Conservation (phyloP, 2,113 vertebrate genomes). For the Bucco capensis region DNA sequence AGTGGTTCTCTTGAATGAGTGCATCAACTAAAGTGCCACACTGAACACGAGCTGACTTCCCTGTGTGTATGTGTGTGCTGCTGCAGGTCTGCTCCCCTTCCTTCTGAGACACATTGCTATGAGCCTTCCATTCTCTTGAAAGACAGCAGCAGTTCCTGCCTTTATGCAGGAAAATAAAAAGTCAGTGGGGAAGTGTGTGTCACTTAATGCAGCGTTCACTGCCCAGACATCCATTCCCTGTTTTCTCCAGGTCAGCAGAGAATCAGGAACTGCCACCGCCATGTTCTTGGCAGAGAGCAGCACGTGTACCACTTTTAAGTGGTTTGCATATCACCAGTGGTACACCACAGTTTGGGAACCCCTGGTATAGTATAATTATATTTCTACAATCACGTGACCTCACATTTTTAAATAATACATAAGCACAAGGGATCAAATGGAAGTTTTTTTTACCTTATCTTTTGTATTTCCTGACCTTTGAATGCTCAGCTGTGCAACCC, state of each 20-base stretch:
- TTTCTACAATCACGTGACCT: slow-evolving; percentile 31
- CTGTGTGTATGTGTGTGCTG: background rate
- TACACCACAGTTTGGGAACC: slow-evolving; percentile 62
- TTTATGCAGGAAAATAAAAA: background rate
- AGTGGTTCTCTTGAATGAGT: background rate
- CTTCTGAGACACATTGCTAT: rapidly evolving
- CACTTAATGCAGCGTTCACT: background rate
- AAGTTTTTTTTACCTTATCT: background rate
- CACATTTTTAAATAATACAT: slow-evolving; percentile 5
- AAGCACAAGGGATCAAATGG: background rate
- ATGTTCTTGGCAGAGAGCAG: slow-evolving; percentile 57
- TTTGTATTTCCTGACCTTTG: background rate
- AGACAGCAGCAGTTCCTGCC: background rate
- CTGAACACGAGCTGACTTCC: background rate
- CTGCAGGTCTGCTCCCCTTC: background rate
- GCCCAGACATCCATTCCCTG: slow-evolving; percentile 54
- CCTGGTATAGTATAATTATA: slow-evolving; percentile 56
- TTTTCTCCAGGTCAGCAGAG: slow-evolving; percentile 66
- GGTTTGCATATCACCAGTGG: slow-evolving; percentile 58
- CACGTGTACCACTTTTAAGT: slow-evolving; percentile 40
- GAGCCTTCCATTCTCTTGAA: background rate
- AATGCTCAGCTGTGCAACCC: background rate
- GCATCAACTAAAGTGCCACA: background rate
- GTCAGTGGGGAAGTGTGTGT: background rate
- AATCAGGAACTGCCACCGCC: slow-evolving; percentile 56